These are phyloP conservation scores for Molothrus ater DNA, from an alignment of 2,797 vertebrate genomes.

Conservation along the genomic window DNA sequence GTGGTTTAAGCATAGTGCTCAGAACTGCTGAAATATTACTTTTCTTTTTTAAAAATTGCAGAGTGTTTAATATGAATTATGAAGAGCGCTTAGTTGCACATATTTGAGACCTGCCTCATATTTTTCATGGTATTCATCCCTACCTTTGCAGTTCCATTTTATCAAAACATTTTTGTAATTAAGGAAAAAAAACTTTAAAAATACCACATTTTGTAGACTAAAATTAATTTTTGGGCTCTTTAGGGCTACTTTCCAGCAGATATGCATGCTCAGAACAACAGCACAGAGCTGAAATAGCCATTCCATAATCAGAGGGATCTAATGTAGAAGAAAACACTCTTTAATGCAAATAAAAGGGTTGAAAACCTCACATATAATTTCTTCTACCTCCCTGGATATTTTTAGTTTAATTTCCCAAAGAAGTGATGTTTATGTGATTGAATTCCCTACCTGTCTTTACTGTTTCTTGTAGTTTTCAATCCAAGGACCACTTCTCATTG, in stretches of 20 bases:
- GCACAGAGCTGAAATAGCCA: neutral
- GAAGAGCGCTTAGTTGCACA: conserved; percentile 42
- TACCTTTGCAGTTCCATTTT: conserved; percentile 21
- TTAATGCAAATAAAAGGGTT: neutral
- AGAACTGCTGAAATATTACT: conserved; percentile 70
- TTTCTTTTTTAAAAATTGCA: conserved; percentile 69
- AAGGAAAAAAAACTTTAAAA: neutral
- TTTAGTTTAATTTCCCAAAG: neutral
- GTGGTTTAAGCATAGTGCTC: conserved; percentile 78
- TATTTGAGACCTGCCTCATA: conserved; percentile 29
- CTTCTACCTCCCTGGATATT: neutral
- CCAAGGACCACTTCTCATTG: neutral
- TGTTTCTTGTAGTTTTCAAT: neutral
- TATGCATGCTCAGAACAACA: neutral
- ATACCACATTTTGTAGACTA: conserved; percentile 3
- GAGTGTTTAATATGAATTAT: conserved; percentile 57
- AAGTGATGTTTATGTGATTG: neutral
- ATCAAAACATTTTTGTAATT: conserved; percentile 58
- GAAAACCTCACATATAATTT: neutral
- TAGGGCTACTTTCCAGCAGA: neutral
- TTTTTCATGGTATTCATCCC: conserved; percentile 10
- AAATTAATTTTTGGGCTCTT: neutral
- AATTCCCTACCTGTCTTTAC: neutral
- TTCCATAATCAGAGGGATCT: neutral
- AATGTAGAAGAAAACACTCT: neutral